Percentiles rank a stretch among this genome's conserved stretches.
Evolutionary conservation across 2,888 invertebrate species (phyloP).

Genomic region (Lasioglossum villosulum): DNA sequence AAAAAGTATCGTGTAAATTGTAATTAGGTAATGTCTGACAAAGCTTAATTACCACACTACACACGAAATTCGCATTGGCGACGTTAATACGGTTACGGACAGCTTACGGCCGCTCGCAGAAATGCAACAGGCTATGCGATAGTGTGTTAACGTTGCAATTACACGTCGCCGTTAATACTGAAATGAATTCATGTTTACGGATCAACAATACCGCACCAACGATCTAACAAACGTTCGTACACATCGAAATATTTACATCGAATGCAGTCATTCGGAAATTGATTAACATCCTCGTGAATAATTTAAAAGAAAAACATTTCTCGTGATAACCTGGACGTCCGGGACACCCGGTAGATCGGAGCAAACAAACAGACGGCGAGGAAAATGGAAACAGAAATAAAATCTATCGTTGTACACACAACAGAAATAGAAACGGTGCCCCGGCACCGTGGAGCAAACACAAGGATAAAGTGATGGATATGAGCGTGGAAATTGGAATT

Average conservation of each 20-base stretch:
- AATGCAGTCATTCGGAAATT: no score
- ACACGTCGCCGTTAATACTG: not conserved
- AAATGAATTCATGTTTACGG: not conserved
- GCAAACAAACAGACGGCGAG: not conserved
- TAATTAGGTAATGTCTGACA: not conserved
- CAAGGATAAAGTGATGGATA: not conserved
- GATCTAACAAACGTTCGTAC: not conserved
- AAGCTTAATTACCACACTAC: not conserved
- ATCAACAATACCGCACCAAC: not conserved
- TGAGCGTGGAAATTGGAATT: not conserved
- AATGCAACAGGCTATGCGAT: not conserved
- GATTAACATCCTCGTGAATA: no score
- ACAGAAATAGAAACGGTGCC: not conserved
- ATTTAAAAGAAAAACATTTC: no score
- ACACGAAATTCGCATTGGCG: not conserved
- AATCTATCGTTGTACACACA: not conserved
- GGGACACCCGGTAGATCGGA: not conserved
- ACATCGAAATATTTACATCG: no score
- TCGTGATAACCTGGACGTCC: not conserved
- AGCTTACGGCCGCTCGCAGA: not conserved
- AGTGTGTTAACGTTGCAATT: not conserved
- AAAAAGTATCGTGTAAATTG: not conserved
- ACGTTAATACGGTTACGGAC: not conserved
- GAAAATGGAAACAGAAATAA: conserved; percentile 1
- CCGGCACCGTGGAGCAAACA: not conserved